Base-by-base conservation (phyloP, 2,888 invertebrate species). In the Drosophila percnosoma region DNA sequence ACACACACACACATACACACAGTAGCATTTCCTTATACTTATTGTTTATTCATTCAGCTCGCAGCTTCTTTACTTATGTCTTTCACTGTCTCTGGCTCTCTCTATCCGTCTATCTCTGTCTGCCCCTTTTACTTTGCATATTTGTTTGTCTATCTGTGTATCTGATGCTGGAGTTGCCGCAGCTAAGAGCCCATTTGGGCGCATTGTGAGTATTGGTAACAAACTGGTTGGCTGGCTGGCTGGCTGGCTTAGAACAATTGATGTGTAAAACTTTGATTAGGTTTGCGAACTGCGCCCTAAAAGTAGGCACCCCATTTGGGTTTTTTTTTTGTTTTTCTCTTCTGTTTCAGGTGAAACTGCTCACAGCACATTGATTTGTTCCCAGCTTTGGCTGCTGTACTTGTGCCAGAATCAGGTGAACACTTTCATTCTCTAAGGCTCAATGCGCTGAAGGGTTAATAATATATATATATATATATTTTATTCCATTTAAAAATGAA, bases 191-290 rank as follows among this genome's bases (percentile, higher is more conserved):
- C 75, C 62, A 57, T 66, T 68, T 57, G 49, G 45, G 24, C 15
- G 45, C 24, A 15, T 2, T 45, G 4, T 15, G 45, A 53, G 51
- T 38, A 54, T 59, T 55, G 58, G 48, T 45, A 62, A 60, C 61
- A 51, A 73, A 60, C 77, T 68, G 68, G 10, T n/a, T 59, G 55
- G 29, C 42, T 31, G 5, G 18, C 34, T 54, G 24, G 2, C 53
- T 54, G 27, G 8, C 52, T 54, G 77, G 68, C 70, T 71, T 69
- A 73, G 59, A 85, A 77, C 83, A 85, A 83, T 83, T 80, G 83
- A 83, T 85, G 83, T 83, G 86, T 85, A 85, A 82, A 83, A 83
- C 80, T 83, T 83, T 83, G 80, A 83, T 83, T 86, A 83, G 83
- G 86, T 86, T 86, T 83, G 59, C 52, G 33, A 69, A 76, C 65